These are phyloP conservation scores for Scelioninae gen. 1 DNA, from an alignment of 2,888 invertebrate species.

Conservation along the genomic window DNA sequence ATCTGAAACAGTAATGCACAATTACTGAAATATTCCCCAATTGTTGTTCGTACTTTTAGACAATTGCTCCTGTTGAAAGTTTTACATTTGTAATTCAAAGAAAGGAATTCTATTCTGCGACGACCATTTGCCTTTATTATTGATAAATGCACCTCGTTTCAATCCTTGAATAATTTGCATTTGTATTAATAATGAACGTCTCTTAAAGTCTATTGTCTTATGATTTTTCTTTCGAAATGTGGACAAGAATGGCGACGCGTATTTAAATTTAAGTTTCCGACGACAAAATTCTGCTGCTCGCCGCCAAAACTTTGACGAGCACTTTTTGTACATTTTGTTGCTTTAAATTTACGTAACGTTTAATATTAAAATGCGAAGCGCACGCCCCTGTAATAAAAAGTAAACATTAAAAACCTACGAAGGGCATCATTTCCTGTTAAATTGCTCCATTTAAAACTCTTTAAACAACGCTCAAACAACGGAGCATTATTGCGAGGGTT, in stretches of 20 bases:
- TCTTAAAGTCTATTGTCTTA: slow-evolving; percentile 28
- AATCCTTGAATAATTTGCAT: slow-evolving; percentile 44
- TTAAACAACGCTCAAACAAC: slow-evolving; percentile 54
- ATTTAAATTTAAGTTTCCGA: neutral
- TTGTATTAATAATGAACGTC: slow-evolving; percentile 29
- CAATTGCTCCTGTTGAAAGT: slow-evolving; percentile 31
- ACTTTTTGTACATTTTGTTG: neutral
- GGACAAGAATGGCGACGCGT: neutral
- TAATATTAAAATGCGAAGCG: slow-evolving; percentile 18
- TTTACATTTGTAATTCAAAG: slow-evolving; percentile 29
- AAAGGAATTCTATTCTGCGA: slow-evolving; percentile 22
- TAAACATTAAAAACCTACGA: slow-evolving; percentile 39
- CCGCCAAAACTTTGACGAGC: no score
- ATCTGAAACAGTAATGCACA: slow-evolving; percentile 7
- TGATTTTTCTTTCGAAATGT: slow-evolving; percentile 15
- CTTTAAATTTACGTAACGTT: slow-evolving; percentile 8
- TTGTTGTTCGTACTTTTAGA: slow-evolving; percentile 26
- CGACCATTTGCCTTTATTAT: slow-evolving; percentile 21
- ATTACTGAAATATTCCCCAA: slow-evolving; percentile 19
- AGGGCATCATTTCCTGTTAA: slow-evolving; percentile 49
- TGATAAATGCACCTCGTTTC: slow-evolving; percentile 34
- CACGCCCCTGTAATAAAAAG: slow-evolving; percentile 24
- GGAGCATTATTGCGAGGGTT: slow-evolving; percentile 34
- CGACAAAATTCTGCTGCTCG: neutral
- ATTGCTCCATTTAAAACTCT: slow-evolving; percentile 48